Conservation (phyloP, 2,797 vertebrate genomes). For the Margarornis squamiger region DNA sequence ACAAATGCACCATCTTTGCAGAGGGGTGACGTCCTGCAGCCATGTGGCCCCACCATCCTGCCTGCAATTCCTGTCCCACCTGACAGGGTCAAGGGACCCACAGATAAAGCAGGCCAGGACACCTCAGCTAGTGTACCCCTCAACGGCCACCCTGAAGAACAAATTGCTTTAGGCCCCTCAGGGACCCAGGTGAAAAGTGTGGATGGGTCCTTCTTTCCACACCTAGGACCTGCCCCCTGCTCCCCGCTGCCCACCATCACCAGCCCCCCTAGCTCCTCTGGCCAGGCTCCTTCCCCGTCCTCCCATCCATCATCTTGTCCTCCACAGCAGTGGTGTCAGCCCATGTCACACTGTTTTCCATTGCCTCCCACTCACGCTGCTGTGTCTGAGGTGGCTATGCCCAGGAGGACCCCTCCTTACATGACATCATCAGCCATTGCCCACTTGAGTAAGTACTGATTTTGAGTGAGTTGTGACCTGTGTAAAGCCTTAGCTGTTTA, state of each 20-base stretch:
- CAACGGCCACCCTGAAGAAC: constrained; percentile 38
- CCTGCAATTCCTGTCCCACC: constrained; percentile 76
- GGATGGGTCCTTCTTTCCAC: constrained; percentile 63
- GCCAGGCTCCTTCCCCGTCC: constrained; percentile 70
- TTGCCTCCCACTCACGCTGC: constrained; percentile 86
- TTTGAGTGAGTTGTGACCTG: constrained; percentile 28
- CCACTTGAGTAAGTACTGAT: constrained; percentile 90
- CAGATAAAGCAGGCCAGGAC: constrained; percentile 67
- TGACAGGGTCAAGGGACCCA: constrained; percentile 74
- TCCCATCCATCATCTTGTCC: constrained; percentile 74
- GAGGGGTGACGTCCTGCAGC: constrained; percentile 75
- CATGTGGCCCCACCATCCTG: constrained; percentile 76
- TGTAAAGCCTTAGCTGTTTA: constrained; percentile 2
- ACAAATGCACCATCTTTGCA: constrained; percentile 77
- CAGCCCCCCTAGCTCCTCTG: constrained; percentile 67
- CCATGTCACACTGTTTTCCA: constrained; percentile 79
- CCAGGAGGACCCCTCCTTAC: constrained; percentile 87
- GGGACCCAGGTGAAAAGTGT: constrained; percentile 40
- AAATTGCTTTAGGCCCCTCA: constrained; percentile 32
- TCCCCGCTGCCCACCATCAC: constrained; percentile 52
- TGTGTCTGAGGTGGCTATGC: constrained; percentile 85
- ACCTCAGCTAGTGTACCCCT: background rate
- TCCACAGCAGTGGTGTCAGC: constrained; percentile 81
- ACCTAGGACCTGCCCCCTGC: constrained; percentile 74
- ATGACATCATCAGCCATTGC: constrained; percentile 82